Base-by-base conservation (phyloP, 2,113 vertebrate genomes). In the Eretmochelys imbricata region DNA sequence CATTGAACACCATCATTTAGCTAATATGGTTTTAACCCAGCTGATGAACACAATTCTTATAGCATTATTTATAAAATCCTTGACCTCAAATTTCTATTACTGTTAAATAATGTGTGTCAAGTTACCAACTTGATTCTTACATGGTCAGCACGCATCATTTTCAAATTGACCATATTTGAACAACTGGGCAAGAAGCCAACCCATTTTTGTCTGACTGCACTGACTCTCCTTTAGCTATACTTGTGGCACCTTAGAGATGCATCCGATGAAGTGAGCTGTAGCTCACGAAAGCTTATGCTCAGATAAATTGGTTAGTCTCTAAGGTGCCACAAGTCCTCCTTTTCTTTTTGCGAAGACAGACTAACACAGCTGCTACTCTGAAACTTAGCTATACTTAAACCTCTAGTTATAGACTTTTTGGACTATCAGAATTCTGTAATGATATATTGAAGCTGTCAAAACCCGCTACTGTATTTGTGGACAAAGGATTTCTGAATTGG, bases 391-490 rank as follows among this genome's bases (percentile, higher is more conserved):
- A 85, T 29, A 85, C 22, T 24, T 82, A 94, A 49, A 38, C 38
- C 93, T 85, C 76, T 93, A 95, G n/a, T 9, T 87, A 80, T 2
- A 11, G 48, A 81, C 87, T 80, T 91, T 87, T 93, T 24, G 31
- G 81, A 89, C 57, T 88, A 55, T 95, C 72, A 50, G 89, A 90
- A 95, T 84, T 93, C 89, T 65, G 82, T 88, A 93, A 75, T 69
- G 88, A 96, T 59, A 80, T 84, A 48, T 3, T 11, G 24, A 79
- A 85, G 75, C 48, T 95, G 93, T 82, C 82, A 92, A 93, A 91
- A 97, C 53, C 1, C 3, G 0, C 75, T 89, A 93, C 95, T 85
- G 90, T 38, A 80, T 62, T 96, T 62, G 50, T 81, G 42, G 13
- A 46, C 38, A 76, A 22, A 38, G 42, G 20, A 46, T 13, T 76